A percentile compares a stretch with the other conserved stretches of the same genome.
phyloP scores from a whole-genome alignment of 2,797 vertebrate genomes.

The Bradypus variegatus region DNA sequence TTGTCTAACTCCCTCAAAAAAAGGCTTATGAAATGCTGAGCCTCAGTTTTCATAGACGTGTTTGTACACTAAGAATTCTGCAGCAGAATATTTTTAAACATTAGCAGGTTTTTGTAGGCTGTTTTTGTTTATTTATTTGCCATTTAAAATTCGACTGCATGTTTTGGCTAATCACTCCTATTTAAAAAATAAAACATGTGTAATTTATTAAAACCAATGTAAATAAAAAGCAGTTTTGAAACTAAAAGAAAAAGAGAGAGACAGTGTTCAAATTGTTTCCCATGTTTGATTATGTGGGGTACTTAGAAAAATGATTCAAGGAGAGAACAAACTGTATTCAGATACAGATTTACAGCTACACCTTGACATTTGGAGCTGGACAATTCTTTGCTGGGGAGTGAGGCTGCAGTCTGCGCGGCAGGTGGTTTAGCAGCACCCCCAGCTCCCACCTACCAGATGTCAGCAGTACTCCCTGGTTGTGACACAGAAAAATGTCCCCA shows the following conservation, averaged over 20 bases:
- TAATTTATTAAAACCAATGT: slow-evolving; percentile 88
- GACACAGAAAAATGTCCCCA: neutral
- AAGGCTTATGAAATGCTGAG: slow-evolving; percentile 83
- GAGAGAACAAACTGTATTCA: neutral
- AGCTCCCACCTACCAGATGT: neutral
- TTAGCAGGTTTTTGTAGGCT: slow-evolving; percentile 97
- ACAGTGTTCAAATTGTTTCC: neutral
- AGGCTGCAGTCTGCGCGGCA: neutral
- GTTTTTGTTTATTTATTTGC: slow-evolving; percentile 99
- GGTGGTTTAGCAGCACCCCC: neutral
- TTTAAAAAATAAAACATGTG: slow-evolving; percentile 82
- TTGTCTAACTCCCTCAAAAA: slow-evolving; percentile 66
- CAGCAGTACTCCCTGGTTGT: neutral
- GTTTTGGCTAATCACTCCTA: slow-evolving; percentile 89
- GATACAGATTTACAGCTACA: neutral
- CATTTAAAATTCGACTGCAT: slow-evolving; percentile 84
- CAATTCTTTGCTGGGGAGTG: neutral
- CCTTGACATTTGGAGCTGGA: neutral
- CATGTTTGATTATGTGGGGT: neutral
- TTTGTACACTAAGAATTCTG: slow-evolving; percentile 96
- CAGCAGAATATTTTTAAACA: slow-evolving; percentile 97
- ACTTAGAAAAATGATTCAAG: neutral
- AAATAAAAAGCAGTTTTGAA: slow-evolving; percentile 92
- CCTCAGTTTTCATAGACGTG: slow-evolving; percentile 83
- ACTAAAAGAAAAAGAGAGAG: slow-evolving; percentile 18